Percentiles rank a stretch among this genome's conserved stretches.
phyloP scores from a whole-genome alignment of 2,113 vertebrate genomes.

The Chaenocephalus aceratus region DNA sequence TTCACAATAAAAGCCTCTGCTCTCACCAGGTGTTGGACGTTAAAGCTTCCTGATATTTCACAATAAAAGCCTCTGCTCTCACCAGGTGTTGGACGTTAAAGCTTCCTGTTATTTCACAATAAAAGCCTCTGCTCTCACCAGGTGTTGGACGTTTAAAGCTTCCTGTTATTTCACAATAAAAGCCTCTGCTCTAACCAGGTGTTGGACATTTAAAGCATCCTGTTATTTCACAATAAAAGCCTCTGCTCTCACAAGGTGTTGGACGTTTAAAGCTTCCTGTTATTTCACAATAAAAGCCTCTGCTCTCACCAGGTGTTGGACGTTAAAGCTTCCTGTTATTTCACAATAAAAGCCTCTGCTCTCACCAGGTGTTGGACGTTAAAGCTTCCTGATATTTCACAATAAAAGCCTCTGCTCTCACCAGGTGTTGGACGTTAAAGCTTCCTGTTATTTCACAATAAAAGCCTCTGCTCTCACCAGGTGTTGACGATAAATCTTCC shows the following conservation, averaged over 20 bases:
- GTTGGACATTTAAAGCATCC: too few species aligned
- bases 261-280: too few species aligned
- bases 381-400: too few species aligned
- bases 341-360: conserved; percentile 18
- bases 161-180: too few species aligned
- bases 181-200: not conserved
- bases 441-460: not conserved
- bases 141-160: conserved; percentile 69
- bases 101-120: not conserved
- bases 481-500: too few species aligned
- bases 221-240: conserved; percentile 21
- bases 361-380: conserved; percentile 74
- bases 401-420: not conserved
- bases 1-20: conserved; percentile 21
- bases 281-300: too few species aligned
- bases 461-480: conserved; percentile 60
- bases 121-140: conserved; percentile 59
- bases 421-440: not conserved
- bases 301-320: not conserved
- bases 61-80: not conserved
- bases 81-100: not conserved
- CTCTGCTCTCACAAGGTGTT: conserved; percentile 62
- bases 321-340: not conserved
- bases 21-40: conserved; percentile 73
- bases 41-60: too few species aligned